Evolutionary conservation across 2,113 vertebrate species (phyloP).

Genomic region (Neolamprologus longior): DNA sequence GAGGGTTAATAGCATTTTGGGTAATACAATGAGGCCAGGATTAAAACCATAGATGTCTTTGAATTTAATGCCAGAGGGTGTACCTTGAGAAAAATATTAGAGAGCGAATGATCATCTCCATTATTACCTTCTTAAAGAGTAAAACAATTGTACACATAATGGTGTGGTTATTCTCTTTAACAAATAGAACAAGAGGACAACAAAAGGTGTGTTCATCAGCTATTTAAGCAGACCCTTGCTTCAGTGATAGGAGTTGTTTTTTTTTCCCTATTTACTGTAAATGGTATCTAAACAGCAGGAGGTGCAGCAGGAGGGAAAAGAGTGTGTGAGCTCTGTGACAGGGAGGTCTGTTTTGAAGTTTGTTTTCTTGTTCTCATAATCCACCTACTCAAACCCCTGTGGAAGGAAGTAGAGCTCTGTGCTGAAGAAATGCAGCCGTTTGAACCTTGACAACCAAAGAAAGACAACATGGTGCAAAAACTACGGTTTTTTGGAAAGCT

Average conservation of each 20-base stretch:
- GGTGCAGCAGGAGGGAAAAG: not conserved
- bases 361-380: constrained; percentile 54
- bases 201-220: not conserved
- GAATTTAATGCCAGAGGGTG: not conserved
- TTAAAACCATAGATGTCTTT: not conserved
- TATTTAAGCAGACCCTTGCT: not conserved
- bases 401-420: constrained; percentile 1
- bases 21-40: not conserved
- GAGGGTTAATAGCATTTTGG: not conserved
- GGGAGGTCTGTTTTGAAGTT: constrained; percentile 56
- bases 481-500: not conserved
- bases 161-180: not conserved
- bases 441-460: constrained; percentile 35
- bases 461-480: not conserved
- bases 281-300: constrained; percentile 22
- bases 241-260: not conserved
- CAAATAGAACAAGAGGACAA: not conserved
- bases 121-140: not conserved
- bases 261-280: not conserved
- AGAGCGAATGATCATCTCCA: not conserved
- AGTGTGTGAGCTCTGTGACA: constrained; percentile 12
- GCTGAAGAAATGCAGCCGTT: constrained; percentile 17
- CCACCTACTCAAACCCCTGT: constrained; percentile 42
- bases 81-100: not conserved
- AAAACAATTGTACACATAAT: not conserved